These are phyloP conservation scores for Oryzias javanicus DNA, from an alignment of 2,113 vertebrate genomes.

Conservation along the genomic window DNA sequence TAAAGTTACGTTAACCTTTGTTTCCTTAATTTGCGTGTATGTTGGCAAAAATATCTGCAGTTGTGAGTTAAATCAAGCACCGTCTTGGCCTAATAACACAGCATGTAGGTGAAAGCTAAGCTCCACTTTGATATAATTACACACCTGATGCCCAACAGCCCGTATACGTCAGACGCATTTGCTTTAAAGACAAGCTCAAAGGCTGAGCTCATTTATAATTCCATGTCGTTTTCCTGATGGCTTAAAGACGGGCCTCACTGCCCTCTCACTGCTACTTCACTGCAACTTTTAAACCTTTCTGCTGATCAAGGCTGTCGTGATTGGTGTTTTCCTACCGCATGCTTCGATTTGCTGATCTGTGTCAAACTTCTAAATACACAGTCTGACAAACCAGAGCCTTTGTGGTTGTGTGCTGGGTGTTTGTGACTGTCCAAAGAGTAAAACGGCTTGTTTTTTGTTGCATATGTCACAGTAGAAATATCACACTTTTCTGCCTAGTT, in stretches of 20 bases:
- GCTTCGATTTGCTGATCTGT: slow-evolving; percentile 44
- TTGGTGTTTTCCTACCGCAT: slow-evolving; percentile 45
- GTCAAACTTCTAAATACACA: slow-evolving; percentile 55
- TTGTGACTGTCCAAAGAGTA: slow-evolving; percentile 29
- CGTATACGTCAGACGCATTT: slow-evolving; percentile 20
- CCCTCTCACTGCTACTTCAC: slow-evolving; percentile 36
- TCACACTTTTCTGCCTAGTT: not conserved
- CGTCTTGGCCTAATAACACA: slow-evolving; percentile 65
- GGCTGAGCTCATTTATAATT: slow-evolving; percentile 44
- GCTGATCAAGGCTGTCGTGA: slow-evolving; percentile 49
- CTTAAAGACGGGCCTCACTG: slow-evolving; percentile 46
- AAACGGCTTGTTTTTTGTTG: slow-evolving; percentile 16
- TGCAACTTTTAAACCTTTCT: slow-evolving; percentile 41
- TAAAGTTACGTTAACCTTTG: no score
- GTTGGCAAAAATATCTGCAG: slow-evolving; percentile 36
- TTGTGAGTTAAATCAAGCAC: slow-evolving; percentile 48
- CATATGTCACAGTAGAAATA: slow-evolving; percentile 6
- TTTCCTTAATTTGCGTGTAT: slow-evolving; percentile 19
- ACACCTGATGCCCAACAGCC: slow-evolving; percentile 6
- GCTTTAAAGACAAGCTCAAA: slow-evolving; percentile 33
- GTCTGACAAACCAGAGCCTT: slow-evolving; percentile 34
- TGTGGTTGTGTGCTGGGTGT: slow-evolving; percentile 41
- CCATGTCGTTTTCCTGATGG: slow-evolving; percentile 48
- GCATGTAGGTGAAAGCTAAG: slow-evolving; percentile 60
- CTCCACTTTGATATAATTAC: slow-evolving; percentile 59